Evolutionary conservation across 2,797 vertebrate genomes (phyloP).

Genomic region (Coccyzus lansbergi): DNA sequence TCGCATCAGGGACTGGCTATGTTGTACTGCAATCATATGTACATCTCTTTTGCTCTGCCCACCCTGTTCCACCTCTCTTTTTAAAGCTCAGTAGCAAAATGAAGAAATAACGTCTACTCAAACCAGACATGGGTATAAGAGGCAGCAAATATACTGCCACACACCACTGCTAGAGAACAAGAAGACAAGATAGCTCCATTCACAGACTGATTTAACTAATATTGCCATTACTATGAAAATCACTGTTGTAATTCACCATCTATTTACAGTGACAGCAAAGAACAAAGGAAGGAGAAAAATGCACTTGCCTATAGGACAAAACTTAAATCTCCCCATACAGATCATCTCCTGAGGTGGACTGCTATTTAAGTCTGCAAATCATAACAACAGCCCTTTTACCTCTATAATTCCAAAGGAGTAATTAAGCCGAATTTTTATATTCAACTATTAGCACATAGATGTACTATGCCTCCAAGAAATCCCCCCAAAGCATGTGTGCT

Average conservation of each 20-base stretch:
- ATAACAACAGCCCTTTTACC: not conserved
- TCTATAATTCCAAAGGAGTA: not conserved
- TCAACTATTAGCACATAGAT: not conserved
- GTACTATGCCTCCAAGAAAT: not conserved
- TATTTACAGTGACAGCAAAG: not conserved
- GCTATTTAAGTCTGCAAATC: not conserved
- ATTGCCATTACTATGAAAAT: not conserved
- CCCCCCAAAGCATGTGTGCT: not conserved
- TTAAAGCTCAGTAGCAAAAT: not conserved
- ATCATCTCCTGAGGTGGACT: not conserved
- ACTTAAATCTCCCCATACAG: not conserved
- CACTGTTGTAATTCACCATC: not conserved
- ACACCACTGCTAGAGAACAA: not conserved
- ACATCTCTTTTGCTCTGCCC: too few relatives aligned
- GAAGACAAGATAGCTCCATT: not conserved
- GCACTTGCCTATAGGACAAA: not conserved
- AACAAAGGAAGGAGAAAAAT: not conserved
- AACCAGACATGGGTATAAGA: not conserved
- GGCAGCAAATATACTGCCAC: not conserved
- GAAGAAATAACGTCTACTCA: not conserved
- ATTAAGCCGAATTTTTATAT: not conserved
- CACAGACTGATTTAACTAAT: not conserved
- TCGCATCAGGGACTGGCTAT: not conserved
- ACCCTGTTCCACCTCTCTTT: fast-evolving
- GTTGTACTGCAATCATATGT: not conserved